Evolutionary conservation across 2,797 vertebrate genomes (phyloP), one percentile per base, ranked within the genome.

Genomic region (Botia kubotai): DNA sequence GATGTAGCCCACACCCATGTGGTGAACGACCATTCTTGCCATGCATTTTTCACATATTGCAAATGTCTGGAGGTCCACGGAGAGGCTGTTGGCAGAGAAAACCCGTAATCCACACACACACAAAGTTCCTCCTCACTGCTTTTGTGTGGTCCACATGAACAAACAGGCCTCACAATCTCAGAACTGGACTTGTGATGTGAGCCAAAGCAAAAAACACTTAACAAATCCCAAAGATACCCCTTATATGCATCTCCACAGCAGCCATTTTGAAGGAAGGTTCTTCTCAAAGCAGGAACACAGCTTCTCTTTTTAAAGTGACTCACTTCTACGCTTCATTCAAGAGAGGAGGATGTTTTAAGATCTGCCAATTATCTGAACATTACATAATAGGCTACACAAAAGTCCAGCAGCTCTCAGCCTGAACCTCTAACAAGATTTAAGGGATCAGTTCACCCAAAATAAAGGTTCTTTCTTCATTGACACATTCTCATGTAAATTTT

Each of bases 1-100:
- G 92, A 93, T 91, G 85, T 82, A 88, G 89, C 85, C 87, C 91
- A 92, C 93, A 89, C 92, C 92, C 92, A 88, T 90, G 90, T 70
- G 87, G 88, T 88, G 83, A 81, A 55, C 72, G 85, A 67, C 83
- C 86, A 87, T 83, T 88, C 85, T 89, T 89, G 82, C 86, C 84
- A 85, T 88, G 87, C 84, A 89, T 90, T 90, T 90, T 87, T 90
- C 75, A 90, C 86, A 91, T 90, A 88, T 86, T 90, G 84, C 85
- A 90, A 90, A 91, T 88, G 88, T 89, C 87, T 90, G 79, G 84
- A 87, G 85, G 79, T 86, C 89, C 86, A 82, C 75, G 13, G 81
- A 84, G 82, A 74, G 87, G 86, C 84, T 88, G 82, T 84, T 84
- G 87, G 86, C 79, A 80, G 77, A 78, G 57, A 10, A 83, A 78